Base-by-base conservation (phyloP, 1,140 invertebrate species). In the Linepithema humile region DNA sequence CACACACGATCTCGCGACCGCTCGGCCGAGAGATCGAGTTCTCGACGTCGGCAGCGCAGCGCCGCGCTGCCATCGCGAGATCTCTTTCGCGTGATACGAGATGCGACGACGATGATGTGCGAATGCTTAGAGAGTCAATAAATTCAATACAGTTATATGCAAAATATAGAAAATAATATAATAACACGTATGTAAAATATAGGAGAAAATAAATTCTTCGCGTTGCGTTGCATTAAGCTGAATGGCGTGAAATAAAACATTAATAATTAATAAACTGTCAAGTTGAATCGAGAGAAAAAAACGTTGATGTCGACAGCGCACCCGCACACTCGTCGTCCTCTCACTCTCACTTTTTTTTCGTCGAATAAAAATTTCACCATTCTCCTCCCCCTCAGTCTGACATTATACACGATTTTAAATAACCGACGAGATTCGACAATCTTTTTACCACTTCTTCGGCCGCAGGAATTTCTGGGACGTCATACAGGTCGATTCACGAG, bases 291-390 rank as follows among this genome's bases (percentile, higher is more conserved):
- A 40, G 26, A 48, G 64, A 43, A 80, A 69, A 29, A 6, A 64
- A 75, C n/a, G 38, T 32, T 9, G 23, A 55, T 23, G 45, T 20
- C 55, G 45, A 26, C 40, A 57, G 55, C 32, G 23, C 43, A 29
- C 15, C 50, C 26, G 64, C 23, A n/a, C 43, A 40, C 38, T 82
- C n/a, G 35, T 12, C 15, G 5, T 65, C 70, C 55, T 83, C 70
- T 83, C 64, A 65, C 64, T 87, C 60, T 86, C 53, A 45, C 23
- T 83, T 57, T 59, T 77, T 73, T 86, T 57, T 78, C 53, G 10
- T 15, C 43, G 0, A 53, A 77, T 40, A 43, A 60, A 84, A 53
- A 82, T 82, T 85, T 82, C 55, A 78, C 40, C 62, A 35, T 5
- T 12, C 50, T 40, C 60, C 35, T 15, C 12, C 32, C 15, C 20